Conservation (phyloP, 2,888 invertebrate species). For the Clivina fossor region DNA sequence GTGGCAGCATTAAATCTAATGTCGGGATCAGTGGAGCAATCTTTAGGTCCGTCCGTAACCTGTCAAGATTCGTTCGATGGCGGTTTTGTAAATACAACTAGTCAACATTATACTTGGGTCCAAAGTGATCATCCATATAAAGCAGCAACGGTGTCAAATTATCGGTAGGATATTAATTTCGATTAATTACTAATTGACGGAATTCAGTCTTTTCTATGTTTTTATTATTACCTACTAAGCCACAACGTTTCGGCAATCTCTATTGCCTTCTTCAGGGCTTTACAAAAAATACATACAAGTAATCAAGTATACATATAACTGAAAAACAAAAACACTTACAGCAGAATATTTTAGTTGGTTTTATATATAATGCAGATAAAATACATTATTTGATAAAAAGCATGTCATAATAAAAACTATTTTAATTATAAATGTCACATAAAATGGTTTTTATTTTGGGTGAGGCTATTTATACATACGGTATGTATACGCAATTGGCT, state of each 20-base stretch:
- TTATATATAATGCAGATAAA: not conserved
- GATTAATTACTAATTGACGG: too few relatives aligned
- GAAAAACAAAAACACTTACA: too few relatives aligned
- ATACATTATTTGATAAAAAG: not conserved
- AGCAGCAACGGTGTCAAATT: conserved; percentile 81
- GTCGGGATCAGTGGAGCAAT: conserved; percentile 41
- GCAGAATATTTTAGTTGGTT: too few relatives aligned
- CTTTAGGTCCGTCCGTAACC: not conserved
- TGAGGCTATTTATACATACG: too few relatives aligned
- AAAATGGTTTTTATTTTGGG: too few relatives aligned
- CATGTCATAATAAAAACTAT: too few relatives aligned
- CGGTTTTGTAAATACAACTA: conserved; percentile 63
- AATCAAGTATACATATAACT: not conserved
- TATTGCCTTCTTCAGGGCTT: too few relatives aligned
- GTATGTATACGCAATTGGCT: too few relatives aligned
- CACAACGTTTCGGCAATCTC: too few relatives aligned
- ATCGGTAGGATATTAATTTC: conserved; percentile 58
- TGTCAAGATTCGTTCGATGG: conserved; percentile 21
- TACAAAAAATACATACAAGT: not conserved
- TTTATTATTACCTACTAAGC: too few relatives aligned
- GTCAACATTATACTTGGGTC: conserved; percentile 85
- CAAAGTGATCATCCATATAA: conserved; percentile 98
- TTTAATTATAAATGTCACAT: not conserved
- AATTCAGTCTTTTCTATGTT: too few relatives aligned
- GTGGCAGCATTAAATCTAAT: conserved; percentile 82